phyloP scores from a whole-genome alignment of 2,113 vertebrate genomes.

The Myrmecobius fasciatus region DNA sequence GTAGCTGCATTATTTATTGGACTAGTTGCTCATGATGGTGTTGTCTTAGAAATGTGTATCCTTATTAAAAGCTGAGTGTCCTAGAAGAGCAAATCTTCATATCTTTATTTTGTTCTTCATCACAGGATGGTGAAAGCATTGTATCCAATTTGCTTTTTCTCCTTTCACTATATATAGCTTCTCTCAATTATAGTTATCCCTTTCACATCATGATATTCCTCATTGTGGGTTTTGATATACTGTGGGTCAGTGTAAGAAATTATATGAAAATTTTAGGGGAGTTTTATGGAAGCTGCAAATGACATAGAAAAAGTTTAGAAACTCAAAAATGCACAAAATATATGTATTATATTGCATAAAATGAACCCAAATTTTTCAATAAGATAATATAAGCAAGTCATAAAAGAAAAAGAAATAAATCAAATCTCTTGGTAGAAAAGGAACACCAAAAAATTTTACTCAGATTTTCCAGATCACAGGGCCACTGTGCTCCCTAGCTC shows the following conservation, averaged over 20 bases:
- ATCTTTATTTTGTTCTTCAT: background rate
- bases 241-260: background rate
- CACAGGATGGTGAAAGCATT: background rate
- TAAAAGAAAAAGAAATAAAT: no score
- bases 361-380: background rate
- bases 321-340: background rate
- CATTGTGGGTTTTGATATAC: no score
- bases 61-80: background rate
- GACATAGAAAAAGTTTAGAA: background rate
- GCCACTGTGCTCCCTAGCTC: background rate
- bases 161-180: no score
- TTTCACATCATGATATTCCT: no score
- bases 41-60: constrained; percentile 29
- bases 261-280: background rate
- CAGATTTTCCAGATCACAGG: background rate
- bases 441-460: background rate
- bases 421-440: background rate
- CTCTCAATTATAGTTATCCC: background rate
- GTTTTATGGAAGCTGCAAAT: background rate
- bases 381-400: no score
- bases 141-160: background rate
- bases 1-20: constrained; percentile 27
- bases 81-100: background rate
- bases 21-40: constrained; percentile 33
- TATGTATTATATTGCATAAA: background rate